phyloP scores from a whole-genome alignment of 2,113 vertebrate genomes.

The Syrmaticus mikado region DNA sequence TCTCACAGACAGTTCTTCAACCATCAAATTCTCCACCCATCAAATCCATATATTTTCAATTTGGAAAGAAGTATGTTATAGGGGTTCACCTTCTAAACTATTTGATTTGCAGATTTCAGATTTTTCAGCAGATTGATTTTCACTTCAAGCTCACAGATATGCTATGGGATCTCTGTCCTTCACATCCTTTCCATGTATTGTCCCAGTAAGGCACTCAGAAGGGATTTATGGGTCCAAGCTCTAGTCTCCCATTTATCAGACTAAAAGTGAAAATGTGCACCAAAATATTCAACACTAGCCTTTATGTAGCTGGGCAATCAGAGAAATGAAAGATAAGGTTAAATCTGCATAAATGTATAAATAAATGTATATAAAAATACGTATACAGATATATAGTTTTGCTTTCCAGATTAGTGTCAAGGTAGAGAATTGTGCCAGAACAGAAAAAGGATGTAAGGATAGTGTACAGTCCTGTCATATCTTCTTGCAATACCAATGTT shows the following conservation, averaged over 20 bases:
- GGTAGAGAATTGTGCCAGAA: neutral
- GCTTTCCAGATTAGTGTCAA: neutral
- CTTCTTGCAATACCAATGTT: neutral
- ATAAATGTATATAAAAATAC: no score
- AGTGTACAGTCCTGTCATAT: neutral
- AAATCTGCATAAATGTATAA: neutral
- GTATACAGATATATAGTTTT: neutral
- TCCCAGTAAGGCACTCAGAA: neutral
- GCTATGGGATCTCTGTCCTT: neutral
- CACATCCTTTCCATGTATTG: neutral
- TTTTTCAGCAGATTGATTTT: neutral
- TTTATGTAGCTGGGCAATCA: neutral
- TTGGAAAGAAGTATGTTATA: no score
- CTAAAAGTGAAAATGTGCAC: neutral
- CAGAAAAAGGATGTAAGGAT: neutral
- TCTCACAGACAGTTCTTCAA: no score
- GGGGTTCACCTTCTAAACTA: no score
- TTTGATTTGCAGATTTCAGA: neutral
- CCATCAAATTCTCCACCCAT: no score
- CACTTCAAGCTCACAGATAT: neutral
- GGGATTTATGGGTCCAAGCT: neutral
- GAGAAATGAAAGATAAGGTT: accelerated
- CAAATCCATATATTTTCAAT: no score
- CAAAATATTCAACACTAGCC: neutral
- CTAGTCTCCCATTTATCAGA: neutral